Conservation (phyloP, 2,888 invertebrate genomes). For the Trachelus troglodyta region DNA sequence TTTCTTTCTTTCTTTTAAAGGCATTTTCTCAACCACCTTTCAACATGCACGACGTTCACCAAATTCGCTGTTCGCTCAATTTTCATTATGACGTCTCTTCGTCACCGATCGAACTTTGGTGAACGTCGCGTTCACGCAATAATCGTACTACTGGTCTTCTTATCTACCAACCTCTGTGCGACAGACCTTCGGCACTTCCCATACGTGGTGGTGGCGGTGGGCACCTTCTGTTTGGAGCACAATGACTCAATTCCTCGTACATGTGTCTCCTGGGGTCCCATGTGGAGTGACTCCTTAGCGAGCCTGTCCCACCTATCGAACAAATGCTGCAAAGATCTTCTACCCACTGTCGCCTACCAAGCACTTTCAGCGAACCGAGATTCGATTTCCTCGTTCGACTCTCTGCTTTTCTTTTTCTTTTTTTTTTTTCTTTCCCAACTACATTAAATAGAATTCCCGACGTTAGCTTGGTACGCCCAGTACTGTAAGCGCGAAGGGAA, state of each 20-base stretch:
- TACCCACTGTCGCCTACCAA: conserved; percentile 60
- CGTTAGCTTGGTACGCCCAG: conserved; percentile 19
- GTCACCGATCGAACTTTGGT: too few species aligned
- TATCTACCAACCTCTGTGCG: conserved; percentile 63
- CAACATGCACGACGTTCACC: too few species aligned
- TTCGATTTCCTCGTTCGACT: too few species aligned
- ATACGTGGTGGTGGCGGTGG: conserved; percentile 69
- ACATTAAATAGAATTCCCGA: background rate
- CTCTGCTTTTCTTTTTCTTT: background rate
- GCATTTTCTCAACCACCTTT: too few species aligned
- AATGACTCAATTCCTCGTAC: conserved; percentile 87
- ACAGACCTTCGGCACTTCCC: conserved; percentile 69
- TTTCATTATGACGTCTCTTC: too few species aligned
- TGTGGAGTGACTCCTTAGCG: conserved; percentile 76
- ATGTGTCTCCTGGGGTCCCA: conserved; percentile 92
- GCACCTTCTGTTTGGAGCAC: conserved; percentile 66
- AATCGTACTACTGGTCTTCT: too few species aligned
- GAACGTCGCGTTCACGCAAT: too few species aligned
- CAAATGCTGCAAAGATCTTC: conserved; percentile 50
- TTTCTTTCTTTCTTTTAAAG: conserved; percentile 3
- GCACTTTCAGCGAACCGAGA: conserved; percentile 16
- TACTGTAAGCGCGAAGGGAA: conserved; percentile 18
- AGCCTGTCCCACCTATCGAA: conserved; percentile 67
- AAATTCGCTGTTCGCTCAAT: too few species aligned
- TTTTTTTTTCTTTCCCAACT: background rate